phyloP scores from a whole-genome alignment of 2,113 vertebrate genomes.

The Pardalotus punctatus region DNA sequence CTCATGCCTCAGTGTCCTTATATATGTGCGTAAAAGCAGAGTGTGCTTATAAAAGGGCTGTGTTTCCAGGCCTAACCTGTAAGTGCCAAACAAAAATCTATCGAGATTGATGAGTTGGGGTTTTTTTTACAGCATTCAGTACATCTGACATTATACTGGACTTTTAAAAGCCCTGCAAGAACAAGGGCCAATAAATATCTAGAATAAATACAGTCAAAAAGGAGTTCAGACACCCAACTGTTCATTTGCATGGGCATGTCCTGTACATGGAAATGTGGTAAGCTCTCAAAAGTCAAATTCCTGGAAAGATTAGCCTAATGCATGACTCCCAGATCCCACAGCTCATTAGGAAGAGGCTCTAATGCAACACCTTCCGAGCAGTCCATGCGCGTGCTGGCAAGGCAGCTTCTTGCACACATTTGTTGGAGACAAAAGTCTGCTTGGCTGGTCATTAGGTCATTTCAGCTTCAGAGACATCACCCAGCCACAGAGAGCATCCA shows the following conservation, averaged over 20 bases:
- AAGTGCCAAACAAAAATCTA: slow-evolving; percentile 43
- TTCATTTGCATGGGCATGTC: not conserved
- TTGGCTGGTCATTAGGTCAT: not conserved
- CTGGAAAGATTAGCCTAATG: slow-evolving; percentile 23
- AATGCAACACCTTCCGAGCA: not conserved
- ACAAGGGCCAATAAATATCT: not conserved
- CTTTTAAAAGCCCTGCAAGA: slow-evolving; percentile 6
- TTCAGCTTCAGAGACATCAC: not conserved
- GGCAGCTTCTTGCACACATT: not conserved
- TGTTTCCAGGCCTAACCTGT: not conserved
- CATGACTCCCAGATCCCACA: not conserved
- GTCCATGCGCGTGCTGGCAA: fast-evolving
- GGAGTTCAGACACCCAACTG: not conserved
- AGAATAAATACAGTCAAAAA: slow-evolving; percentile 2
- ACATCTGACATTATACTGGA: not conserved
- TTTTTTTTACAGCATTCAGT: not conserved
- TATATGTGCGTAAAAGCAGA: not conserved
- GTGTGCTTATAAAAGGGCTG: slow-evolving; percentile 16
- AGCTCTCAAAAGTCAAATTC: slow-evolving; percentile 37
- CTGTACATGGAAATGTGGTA: not conserved
- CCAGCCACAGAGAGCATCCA: not conserved
- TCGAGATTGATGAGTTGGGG: not conserved
- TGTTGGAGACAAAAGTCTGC: not conserved
- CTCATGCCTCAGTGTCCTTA: not conserved
- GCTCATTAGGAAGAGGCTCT: not conserved